Base-by-base conservation (phyloP, 2,888 invertebrate species). In the Pogonocherus hispidulus region DNA sequence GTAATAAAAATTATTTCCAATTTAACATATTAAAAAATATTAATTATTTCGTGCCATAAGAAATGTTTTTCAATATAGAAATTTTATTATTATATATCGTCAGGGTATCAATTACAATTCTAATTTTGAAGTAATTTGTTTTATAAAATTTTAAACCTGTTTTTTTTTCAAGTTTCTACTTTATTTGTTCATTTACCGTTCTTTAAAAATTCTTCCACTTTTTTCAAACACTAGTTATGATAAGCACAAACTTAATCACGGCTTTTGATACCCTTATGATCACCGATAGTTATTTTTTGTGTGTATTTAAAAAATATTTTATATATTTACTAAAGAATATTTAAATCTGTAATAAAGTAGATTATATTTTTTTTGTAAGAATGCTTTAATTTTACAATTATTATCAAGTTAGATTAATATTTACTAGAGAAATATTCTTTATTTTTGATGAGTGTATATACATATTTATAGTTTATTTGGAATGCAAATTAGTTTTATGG, bases 301-400 rank as follows among this genome's bases (percentile, higher is more conserved):
- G 64, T 73, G 62, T 63, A 67, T 64, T 62, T 32, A 65, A 71
- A 63, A 63, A 64, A 69, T 73, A 70, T 72, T 68, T 71, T 69
- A 68, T 49, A 66, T 66, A 69, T 68, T 66, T 64, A 67, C 66
- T 68, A 65, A 64, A 67, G 49, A 65, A 57, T 63, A 67, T 69
- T 66, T 67, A 69, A 65, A 69, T 19, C 54, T 69, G 63, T 69
- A 52, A 52, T 52, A 52, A 66, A 69, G 23, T 65, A 63, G 62
- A 56, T n/a, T n/a, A n/a, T 70, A 47, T 59, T 66, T 64, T 62
- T 49, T 62, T 60, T 64, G 52, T 60, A 64, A 56, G 52, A 55
- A 57, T 59, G 60, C 59, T 70, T 70, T 55, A 62, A 63, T 60
- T 59, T 70, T 64, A 47, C 32, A 27, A 47, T 46, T 59, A 57